Conservation (phyloP, 2,888 invertebrate genomes). For the Zaprionus obscuricornis region DNA sequence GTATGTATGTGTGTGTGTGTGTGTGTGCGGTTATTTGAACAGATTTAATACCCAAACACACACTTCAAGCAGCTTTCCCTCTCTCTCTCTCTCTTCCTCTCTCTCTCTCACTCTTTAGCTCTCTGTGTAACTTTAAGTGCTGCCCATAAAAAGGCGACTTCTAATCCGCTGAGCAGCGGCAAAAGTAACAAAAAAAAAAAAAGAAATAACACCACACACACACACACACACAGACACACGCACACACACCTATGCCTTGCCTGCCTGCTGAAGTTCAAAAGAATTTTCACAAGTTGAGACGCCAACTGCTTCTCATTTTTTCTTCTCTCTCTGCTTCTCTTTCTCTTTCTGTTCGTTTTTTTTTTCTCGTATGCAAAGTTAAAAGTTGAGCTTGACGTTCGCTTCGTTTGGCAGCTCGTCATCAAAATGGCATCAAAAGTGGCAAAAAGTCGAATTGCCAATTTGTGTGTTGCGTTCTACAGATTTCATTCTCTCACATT, state of each 20-base stretch:
- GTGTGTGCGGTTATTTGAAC: constrained; percentile 69
- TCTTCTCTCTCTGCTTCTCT: too few relatives aligned
- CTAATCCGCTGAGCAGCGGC: constrained; percentile 61
- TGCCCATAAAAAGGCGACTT: constrained; percentile 65
- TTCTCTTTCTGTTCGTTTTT: too few relatives aligned
- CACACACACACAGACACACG: constrained; percentile 8
- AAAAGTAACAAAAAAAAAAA: constrained; percentile 50
- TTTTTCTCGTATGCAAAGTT: constrained; percentile 49
- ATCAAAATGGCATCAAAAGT: constrained; percentile 70
- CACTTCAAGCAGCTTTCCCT: too few relatives aligned
- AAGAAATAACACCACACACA: constrained; percentile 50
- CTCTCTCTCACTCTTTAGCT: not conserved
- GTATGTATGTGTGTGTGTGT: not conserved
- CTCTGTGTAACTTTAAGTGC: constrained; percentile 64
- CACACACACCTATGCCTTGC: not conserved
- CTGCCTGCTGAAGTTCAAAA: constrained; percentile 52
- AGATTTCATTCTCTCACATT: too few relatives aligned
- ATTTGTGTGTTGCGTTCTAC: constrained; percentile 62
- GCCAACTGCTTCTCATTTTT: too few relatives aligned
- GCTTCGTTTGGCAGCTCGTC: constrained; percentile 53
- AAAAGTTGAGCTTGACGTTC: constrained; percentile 45
- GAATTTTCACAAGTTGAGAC: too few relatives aligned
- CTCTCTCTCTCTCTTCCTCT: too few relatives aligned
- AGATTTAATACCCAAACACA: constrained; percentile 70
- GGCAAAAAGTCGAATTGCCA: constrained; percentile 71